These are phyloP conservation scores for Augochlorella aurata DNA, from an alignment of 2,888 invertebrate genomes.

Conservation along the genomic window DNA sequence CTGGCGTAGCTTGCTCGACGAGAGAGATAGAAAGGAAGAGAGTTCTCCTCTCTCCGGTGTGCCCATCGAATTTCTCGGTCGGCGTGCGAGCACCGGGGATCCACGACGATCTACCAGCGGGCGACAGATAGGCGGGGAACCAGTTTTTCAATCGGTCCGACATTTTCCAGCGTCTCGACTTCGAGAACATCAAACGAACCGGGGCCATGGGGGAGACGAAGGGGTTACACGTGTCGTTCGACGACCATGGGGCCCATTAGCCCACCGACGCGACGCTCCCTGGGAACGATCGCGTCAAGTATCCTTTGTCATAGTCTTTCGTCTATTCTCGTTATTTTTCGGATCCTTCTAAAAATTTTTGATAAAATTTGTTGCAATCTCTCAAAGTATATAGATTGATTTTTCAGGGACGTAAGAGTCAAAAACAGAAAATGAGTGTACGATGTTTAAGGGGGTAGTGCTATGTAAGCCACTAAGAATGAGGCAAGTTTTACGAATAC, in stretches of 20 bases:
- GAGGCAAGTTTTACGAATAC: too few relatives aligned
- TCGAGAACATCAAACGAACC: slow-evolving; percentile 3
- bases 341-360: too few relatives aligned
- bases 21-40: not conserved
- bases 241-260: slow-evolving; percentile 11
- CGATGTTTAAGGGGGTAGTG: too few relatives aligned
- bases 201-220: not conserved
- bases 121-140: slow-evolving; percentile 1
- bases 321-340: too few relatives aligned
- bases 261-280: not conserved
- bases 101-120: slow-evolving; percentile 7
- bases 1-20: slow-evolving; percentile 74
- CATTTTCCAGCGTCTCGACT: slow-evolving; percentile 16
- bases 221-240: slow-evolving; percentile 16
- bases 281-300: not conserved
- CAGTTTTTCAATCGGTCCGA: slow-evolving; percentile 18
- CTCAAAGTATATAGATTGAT: too few relatives aligned
- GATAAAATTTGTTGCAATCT: too few relatives aligned
- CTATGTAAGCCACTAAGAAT: too few relatives aligned
- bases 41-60: slow-evolving; percentile 43
- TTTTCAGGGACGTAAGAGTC: too few relatives aligned
- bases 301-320: not conserved
- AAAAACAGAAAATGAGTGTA: too few relatives aligned
- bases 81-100: slow-evolving; percentile 2
- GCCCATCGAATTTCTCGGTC: slow-evolving; percentile 43